phyloP scores from a whole-genome alignment of 2,113 vertebrate genomes.

The Narcine bancroftii region DNA sequence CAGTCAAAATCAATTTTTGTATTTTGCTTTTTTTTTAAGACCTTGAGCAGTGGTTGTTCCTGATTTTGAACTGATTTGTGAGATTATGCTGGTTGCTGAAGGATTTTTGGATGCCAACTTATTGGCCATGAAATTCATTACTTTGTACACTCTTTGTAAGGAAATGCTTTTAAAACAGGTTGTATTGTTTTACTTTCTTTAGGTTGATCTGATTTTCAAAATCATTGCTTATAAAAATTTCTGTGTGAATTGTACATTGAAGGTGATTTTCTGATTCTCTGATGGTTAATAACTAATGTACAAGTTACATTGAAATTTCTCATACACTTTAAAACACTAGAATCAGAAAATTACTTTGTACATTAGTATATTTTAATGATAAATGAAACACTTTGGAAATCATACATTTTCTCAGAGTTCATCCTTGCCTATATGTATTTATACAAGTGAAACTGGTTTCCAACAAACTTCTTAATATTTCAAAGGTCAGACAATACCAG shows the following conservation, averaged over 20 bases:
- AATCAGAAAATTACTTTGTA: neutral
- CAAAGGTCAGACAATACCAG: neutral
- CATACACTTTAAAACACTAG: neutral
- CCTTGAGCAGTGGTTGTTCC: constrained; percentile 72
- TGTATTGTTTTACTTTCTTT: neutral
- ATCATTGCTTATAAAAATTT: neutral
- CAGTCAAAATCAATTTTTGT: neutral
- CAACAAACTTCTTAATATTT: neutral
- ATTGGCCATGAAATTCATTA: constrained; percentile 66
- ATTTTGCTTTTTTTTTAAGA: constrained; percentile 46
- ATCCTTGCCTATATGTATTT: neutral
- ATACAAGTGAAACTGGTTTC: neutral
- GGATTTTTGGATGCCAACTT: constrained; percentile 60
- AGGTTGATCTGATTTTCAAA: neutral
- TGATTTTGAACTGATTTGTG: constrained; percentile 72
- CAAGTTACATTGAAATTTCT: neutral
- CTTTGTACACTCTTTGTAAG: constrained; percentile 61
- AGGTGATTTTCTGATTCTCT: neutral
- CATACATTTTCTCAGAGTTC: neutral
- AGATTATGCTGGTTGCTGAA: constrained; percentile 72
- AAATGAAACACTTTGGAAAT: neutral
- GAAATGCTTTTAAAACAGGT: constrained; percentile 77
- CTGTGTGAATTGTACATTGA: neutral
- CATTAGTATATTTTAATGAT: neutral
- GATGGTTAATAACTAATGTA: neutral